Evolutionary conservation across 2,797 vertebrate species (phyloP).

Genomic region (Cottoperca gobio): DNA sequence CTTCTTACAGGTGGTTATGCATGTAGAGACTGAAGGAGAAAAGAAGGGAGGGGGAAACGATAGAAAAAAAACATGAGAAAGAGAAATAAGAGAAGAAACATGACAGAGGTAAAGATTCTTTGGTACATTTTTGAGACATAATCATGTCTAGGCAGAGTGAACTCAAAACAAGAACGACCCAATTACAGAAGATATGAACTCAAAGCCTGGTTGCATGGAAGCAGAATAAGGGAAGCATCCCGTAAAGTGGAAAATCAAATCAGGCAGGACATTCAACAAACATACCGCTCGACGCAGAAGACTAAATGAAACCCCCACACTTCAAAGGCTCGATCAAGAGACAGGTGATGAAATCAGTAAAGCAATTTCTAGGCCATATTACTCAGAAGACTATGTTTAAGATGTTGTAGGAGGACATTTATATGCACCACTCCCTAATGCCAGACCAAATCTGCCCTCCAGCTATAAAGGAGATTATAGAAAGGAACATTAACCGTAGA

Average conservation of each 20-base stretch:
- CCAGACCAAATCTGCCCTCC: not conserved
- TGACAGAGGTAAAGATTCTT: not conserved
- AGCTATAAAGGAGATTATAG: not conserved
- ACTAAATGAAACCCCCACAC: constrained; percentile 27
- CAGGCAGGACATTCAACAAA: constrained; percentile 22
- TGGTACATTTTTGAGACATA: not conserved
- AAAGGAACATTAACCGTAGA: not conserved
- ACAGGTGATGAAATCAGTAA: constrained; percentile 30
- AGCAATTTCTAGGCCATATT: constrained; percentile 19
- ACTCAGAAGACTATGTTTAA: constrained; percentile 12
- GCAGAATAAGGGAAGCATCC: not conserved
- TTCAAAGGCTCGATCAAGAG: constrained; percentile 41
- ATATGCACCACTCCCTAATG: not conserved
- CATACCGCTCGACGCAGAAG: constrained; percentile 9
- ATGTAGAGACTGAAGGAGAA: constrained; percentile 90
- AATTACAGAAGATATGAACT: not conserved
- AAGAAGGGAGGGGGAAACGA: not conserved
- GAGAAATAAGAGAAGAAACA: constrained; percentile 6
- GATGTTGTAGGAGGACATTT: not conserved
- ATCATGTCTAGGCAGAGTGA: not conserved
- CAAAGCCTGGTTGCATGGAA: constrained; percentile 19
- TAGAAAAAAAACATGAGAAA: not conserved
- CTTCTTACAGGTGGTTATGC: constrained; percentile 98
- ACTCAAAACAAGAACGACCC: not conserved
- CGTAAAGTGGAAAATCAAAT: constrained; percentile 40